phyloP scores from a whole-genome alignment of 1,140 invertebrate genomes.

The Olivierus martensii region DNA sequence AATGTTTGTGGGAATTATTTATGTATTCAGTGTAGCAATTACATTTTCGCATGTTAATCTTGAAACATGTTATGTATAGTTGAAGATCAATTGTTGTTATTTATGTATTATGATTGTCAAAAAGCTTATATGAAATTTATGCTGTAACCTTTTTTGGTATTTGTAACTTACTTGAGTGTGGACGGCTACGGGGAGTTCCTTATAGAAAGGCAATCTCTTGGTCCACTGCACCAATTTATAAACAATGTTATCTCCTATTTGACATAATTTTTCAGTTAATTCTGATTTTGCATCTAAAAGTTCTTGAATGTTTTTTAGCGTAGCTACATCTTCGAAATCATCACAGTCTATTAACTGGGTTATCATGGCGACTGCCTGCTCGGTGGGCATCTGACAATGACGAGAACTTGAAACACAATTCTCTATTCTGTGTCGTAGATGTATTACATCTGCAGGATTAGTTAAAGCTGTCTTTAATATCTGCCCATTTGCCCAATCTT shows the following conservation, averaged over 20 bases:
- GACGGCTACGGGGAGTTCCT: conserved; percentile 81
- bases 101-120: too few relatives aligned
- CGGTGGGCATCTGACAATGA: conserved; percentile 42
- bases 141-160: too few relatives aligned
- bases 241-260: conserved; percentile 44
- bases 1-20: too few relatives aligned
- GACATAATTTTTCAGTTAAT: conserved; percentile 13
- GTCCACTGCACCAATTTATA: conserved; percentile 98
- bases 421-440: conserved; percentile 70
- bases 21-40: too few relatives aligned
- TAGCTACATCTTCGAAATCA: conserved; percentile 88
- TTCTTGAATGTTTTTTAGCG: conserved; percentile 36
- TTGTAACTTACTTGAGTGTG: conserved; percentile 24
- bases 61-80: too few relatives aligned
- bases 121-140: too few relatives aligned
- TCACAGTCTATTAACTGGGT: conserved; percentile 71
- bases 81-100: too few relatives aligned
- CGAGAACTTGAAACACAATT: too few relatives aligned
- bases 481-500: conserved; percentile 41
- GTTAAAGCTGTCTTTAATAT: conserved; percentile 87
- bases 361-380: conserved; percentile 11
- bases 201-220: conserved; percentile 89
- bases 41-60: too few relatives aligned
- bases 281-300: conserved; percentile 10
- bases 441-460: conserved; percentile 80